Evolutionary conservation across 2,888 invertebrate genomes (phyloP).

Genomic region (Cepaea hortensis): DNA sequence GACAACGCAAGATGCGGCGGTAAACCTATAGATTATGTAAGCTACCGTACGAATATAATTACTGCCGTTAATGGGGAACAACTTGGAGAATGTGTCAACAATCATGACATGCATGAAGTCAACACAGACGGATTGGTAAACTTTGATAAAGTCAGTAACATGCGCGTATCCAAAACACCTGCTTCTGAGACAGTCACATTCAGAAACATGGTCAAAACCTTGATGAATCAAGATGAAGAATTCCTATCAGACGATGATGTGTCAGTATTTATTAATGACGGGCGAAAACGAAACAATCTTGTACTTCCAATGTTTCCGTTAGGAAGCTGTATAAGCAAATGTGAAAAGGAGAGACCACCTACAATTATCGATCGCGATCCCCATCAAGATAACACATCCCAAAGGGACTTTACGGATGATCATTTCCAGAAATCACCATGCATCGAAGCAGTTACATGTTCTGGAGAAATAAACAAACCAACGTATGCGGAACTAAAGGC

Average conservation of each 20-base stretch:
- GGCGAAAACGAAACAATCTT: background rate
- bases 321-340: background rate
- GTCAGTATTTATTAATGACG: background rate
- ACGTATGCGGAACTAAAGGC: conserved; percentile 9
- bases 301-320: background rate
- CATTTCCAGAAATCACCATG: background rate
- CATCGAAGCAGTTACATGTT: background rate
- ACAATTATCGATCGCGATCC: background rate
- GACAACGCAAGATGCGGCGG: no score
- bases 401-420: no score
- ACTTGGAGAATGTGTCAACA: background rate
- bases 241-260: background rate
- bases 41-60: no score
- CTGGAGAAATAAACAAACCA: background rate
- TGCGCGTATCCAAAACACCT: background rate
- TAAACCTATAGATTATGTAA: no score
- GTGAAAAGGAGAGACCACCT: background rate
- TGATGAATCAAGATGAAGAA: background rate
- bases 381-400: background rate
- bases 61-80: background rate
- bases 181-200: background rate
- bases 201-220: conserved; percentile 4
- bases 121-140: no score
- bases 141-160: background rate
- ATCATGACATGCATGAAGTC: background rate